phyloP scores from a whole-genome alignment of 2,888 invertebrate species.

The Drepana falcataria region DNA sequence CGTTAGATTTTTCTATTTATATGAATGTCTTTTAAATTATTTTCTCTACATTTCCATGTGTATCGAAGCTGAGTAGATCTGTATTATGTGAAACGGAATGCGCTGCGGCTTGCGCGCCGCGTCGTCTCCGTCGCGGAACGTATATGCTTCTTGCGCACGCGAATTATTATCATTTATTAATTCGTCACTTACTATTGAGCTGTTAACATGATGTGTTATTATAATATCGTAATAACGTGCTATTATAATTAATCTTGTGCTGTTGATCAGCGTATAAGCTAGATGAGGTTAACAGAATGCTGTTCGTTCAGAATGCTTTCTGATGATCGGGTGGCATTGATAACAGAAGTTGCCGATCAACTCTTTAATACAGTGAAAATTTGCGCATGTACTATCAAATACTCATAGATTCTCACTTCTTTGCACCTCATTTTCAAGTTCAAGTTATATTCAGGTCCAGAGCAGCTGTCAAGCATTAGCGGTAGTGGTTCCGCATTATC shows the following conservation, averaged over 20 bases:
- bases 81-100: constrained; percentile 73
- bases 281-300: no score
- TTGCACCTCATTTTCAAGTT: no score
- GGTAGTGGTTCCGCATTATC: constrained; percentile 21
- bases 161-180: constrained; percentile 19
- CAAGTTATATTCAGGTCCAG: no score
- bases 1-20: background rate
- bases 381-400: no score
- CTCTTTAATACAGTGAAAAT: no score
- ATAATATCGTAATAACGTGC: background rate
- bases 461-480: constrained; percentile 1
- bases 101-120: constrained; percentile 39
- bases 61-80: constrained; percentile 29
- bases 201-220: background rate
- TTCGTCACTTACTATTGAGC: background rate
- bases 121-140: constrained; percentile 62
- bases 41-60: constrained; percentile 34
- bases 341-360: no score
- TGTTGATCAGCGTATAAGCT: no score
- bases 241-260: no score
- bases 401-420: no score
- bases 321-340: no score
- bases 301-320: no score
- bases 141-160: constrained; percentile 27
- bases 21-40: constrained; percentile 8